Evolutionary conservation across 2,888 invertebrate species (phyloP), one percentile per base, ranked within the genome.

Genomic region (Helobdella robusta): DNA sequence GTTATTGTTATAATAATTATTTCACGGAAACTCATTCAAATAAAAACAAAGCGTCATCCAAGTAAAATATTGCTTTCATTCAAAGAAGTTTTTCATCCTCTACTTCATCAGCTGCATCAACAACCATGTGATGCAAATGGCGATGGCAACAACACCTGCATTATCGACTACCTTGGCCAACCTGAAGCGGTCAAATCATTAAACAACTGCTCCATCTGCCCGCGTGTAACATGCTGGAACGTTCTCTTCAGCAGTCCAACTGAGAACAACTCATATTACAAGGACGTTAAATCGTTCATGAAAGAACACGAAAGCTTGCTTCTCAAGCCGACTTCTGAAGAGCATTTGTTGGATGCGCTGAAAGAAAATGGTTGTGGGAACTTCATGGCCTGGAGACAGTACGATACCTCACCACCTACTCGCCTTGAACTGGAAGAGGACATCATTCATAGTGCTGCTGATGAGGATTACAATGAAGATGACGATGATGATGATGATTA

Each of bases 301-400:
- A 25, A 6, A 1, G 3, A 6, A 6, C 32, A 62, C 23, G 3
- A 8, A 15, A n/a, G 23, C 18, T 5, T 11, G 3, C 50, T 62
- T 30, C 25, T 32, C 30, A 30, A 62, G 32, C 48, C 48, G n/a
- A n/a, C n/a, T n/a, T n/a, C n/a, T 32, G 6, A 30, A 6, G 20
- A 36, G n/a, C 32, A 18, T 35, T 6, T 8, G 15, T n/a, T 30
- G 30, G 18, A 35, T n/a, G 8, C 20, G n/a, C 20, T 59, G 34
- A 35, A 50, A 28, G 50, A 48, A 28, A 23, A 28, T 32, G 28
- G 23, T 48, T 62, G 62, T n/a, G 62, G 50, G 2, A 34, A 28
- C 8, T 62, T 32, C 48, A 62, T 50, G 50, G 28, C n/a, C 18
- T 62, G 62, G 62, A 46, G 62, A 28, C 23, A 30, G 11, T 62